These are phyloP conservation scores for Chlorocebus sabaeus DNA, from an alignment of 2,113 vertebrate genomes.

Conservation along the genomic window DNA sequence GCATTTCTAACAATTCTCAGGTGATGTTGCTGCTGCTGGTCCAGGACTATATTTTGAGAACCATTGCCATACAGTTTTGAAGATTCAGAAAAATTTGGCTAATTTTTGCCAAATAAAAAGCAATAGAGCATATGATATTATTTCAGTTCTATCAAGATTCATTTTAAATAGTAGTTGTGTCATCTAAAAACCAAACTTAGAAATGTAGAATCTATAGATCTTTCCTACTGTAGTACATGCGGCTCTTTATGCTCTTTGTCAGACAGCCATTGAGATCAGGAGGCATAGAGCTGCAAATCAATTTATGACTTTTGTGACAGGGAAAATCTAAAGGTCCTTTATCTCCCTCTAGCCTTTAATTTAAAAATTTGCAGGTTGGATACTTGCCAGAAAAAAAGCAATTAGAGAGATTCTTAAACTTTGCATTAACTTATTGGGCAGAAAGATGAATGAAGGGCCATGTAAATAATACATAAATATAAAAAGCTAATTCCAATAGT, in stretches of 20 bases:
- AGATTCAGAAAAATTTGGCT: constrained; percentile 8
- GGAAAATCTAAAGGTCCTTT: not conserved
- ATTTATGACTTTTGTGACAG: not conserved
- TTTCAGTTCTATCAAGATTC: constrained; percentile 4
- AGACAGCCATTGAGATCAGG: not conserved
- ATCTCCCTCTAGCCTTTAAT: constrained; percentile 10
- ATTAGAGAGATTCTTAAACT: constrained; percentile 23
- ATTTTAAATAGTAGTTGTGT: not conserved
- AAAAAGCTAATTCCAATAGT: not conserved
- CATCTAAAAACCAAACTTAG: not conserved
- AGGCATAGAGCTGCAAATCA: not conserved
- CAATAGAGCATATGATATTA: not conserved
- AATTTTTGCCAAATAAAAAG: constrained; percentile 34
- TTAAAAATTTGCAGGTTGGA: constrained; percentile 32
- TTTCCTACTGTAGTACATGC: not conserved
- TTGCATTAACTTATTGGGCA: not conserved
- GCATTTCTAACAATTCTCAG: not conserved
- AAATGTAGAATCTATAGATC: not conserved
- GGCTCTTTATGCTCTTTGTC: not conserved
- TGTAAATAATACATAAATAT: not conserved
- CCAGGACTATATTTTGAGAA: not conserved
- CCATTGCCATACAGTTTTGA: not conserved
- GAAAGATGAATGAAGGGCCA: not conserved
- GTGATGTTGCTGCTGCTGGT: not conserved
- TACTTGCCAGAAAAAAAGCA: not conserved